Evolutionary conservation across 2,888 invertebrate species (phyloP).

Genomic region (Platycheirus rosarum): DNA sequence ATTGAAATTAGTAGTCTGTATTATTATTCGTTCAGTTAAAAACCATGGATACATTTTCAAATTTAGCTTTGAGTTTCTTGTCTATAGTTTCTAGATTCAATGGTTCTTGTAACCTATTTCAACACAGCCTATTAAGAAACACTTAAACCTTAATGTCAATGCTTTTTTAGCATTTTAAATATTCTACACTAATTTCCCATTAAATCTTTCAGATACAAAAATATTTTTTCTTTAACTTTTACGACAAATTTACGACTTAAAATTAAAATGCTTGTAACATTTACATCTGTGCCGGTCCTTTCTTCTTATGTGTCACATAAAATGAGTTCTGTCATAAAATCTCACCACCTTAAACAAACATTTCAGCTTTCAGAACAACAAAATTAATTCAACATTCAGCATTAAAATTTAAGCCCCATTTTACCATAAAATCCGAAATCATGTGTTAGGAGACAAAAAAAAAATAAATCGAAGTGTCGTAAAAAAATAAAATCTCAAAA

Average conservation of each 20-base stretch:
- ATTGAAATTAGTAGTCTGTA: no score
- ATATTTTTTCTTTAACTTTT: not conserved
- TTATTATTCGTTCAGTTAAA: no score
- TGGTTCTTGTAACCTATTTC: no score
- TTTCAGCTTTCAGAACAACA: no score
- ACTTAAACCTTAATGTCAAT: not conserved
- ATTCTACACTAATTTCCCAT: constrained; percentile 1
- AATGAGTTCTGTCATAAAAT: constrained; percentile 1
- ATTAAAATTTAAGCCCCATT: constrained; percentile 18
- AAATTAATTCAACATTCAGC: constrained; percentile 15
- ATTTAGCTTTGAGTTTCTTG: no score
- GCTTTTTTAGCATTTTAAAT: not conserved
- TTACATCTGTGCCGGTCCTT: constrained; percentile 1
- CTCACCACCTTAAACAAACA: constrained; percentile 2
- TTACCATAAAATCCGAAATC: no score
- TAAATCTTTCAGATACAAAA: constrained; percentile 6
- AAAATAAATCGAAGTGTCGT: constrained; percentile 37
- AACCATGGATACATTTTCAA: no score
- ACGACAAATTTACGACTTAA: constrained; percentile 23
- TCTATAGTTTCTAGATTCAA: no score
- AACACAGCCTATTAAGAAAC: not conserved
- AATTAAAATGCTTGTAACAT: constrained; percentile 30
- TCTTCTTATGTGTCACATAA: not conserved
- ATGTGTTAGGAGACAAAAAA: constrained; percentile 9
- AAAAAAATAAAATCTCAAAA: constrained; percentile 43